phyloP scores from a whole-genome alignment of 2,113 vertebrate genomes.

The Microtus pennsylvanicus region DNA sequence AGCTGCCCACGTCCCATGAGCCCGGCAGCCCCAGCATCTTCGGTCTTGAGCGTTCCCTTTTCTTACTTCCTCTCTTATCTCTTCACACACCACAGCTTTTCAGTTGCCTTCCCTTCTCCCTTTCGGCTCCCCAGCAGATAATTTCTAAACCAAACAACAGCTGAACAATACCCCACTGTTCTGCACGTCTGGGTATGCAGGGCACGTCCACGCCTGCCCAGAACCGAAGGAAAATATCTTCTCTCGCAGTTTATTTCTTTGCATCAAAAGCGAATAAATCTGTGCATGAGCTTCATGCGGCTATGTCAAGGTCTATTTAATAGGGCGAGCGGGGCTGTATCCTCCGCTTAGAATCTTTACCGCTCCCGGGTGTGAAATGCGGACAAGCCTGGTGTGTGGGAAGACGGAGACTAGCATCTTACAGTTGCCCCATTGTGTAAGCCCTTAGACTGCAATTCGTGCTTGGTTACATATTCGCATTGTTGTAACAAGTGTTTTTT shows the following conservation, averaged over 20 bases:
- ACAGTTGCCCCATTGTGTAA: constrained; percentile 69
- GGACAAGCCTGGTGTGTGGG: constrained; percentile 64
- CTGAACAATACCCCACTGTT: constrained; percentile 74
- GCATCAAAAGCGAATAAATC: constrained; percentile 68
- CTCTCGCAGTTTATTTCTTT: constrained; percentile 76
- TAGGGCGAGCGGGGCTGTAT: constrained; percentile 40
- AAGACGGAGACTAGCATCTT: background rate
- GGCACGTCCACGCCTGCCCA: constrained; percentile 47
- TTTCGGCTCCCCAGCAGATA: constrained; percentile 35
- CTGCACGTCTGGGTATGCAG: constrained; percentile 48
- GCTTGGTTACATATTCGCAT: constrained; percentile 72
- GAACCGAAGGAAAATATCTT: constrained; percentile 67
- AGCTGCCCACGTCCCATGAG: background rate
- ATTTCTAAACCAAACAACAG: constrained; percentile 74
- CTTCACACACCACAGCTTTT: constrained; percentile 67
- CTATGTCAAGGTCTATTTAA: constrained; percentile 65
- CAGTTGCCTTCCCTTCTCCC: constrained; percentile 62
- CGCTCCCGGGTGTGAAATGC: background rate
- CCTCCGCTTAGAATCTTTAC: constrained; percentile 54
- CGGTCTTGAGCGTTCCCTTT: constrained; percentile 35
- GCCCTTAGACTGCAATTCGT: background rate
- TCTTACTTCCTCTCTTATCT: constrained; percentile 74
- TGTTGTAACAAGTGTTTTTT: constrained; percentile 72
- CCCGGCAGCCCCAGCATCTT: background rate
- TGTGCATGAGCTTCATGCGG: constrained; percentile 51